These are phyloP conservation scores for Struthidea cinerea DNA, from an alignment of 2,113 vertebrate species.

Conservation along the genomic window DNA sequence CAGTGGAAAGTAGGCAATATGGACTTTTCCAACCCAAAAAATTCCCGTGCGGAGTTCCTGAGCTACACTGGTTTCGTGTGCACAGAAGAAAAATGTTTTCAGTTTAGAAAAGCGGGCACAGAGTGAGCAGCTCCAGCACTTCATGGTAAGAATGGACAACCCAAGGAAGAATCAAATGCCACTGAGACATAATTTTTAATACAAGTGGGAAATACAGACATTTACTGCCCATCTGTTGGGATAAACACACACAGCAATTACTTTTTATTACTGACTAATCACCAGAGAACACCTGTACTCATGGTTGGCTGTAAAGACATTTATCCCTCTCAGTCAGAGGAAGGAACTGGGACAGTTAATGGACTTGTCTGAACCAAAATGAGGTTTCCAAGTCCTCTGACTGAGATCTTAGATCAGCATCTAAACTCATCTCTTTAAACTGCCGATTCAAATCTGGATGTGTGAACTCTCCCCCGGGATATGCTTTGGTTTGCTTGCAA, in stretches of 20 bases:
- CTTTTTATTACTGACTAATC: not conserved
- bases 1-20: not conserved
- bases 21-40: not conserved
- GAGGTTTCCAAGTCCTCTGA: not conserved
- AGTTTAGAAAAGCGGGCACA: not conserved
- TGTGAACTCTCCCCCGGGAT: not conserved
- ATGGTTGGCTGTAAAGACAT: not conserved
- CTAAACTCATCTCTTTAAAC: not conserved
- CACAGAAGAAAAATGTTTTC: not conserved
- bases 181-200: not conserved
- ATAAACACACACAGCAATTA: not conserved
- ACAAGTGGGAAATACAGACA: not conserved
- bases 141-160: not conserved
- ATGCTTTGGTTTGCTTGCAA: not conserved
- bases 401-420: not conserved
- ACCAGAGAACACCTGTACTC: not conserved
- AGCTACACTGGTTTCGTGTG: not conserved
- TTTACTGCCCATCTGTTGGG: not conserved
- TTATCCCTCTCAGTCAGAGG: not conserved
- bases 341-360: not conserved
- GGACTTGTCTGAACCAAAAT: not conserved
- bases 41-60: rapidly evolving
- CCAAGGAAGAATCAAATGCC: not conserved
- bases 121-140: not conserved
- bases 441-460: not conserved